Evolutionary conservation across 2,113 vertebrate species (phyloP), one percentile per base, ranked within the genome.

Genomic region (Ranitomeya variabilis): DNA sequence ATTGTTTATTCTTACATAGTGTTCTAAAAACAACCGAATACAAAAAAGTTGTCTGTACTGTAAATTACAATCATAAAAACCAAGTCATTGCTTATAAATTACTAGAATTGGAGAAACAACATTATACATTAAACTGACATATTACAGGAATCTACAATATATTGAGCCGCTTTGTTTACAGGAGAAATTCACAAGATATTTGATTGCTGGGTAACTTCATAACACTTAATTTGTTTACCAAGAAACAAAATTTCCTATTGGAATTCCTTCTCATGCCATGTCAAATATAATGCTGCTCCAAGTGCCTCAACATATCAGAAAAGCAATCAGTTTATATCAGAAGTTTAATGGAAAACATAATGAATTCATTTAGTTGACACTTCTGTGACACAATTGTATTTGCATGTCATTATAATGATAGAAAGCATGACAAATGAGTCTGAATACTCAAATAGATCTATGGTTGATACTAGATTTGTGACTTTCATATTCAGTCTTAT

Each of bases 331-430:
- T 23, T 79, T 79, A 1, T 55, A 79, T 23, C 77, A 57, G 52
- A 55, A 3, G 4, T 55, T 79, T 79, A 79, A 79, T 57, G 54
- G 51, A 11, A 57, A 55, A 55, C 77, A 79, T 55, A 79, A 79
- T 79, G 77, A 55, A 57, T 79, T 79, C 11, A 79, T 55, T 79
- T 19, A 23, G 52, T 23, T 79, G 51, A 21, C 21, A 57, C 14
- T 57, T 57, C 77, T 79, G 52, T 57, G 21, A 57, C 77, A 79
- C 77, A 79, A 23, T 79, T 79, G 77, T 26, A 54, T 79, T 79
- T 79, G 77, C 77, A 79, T 23, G 77, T 23, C 77, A 79, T 79
- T 79, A 79, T 23, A 79, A 18, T 79, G 52, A 79, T 9, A 23
- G 52, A 16, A 9, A 3, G 26, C 11, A 37, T 14, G 12, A 26